Conservation (phyloP, 2,113 vertebrate species). For the cattle (Bos taurus) region DNA sequence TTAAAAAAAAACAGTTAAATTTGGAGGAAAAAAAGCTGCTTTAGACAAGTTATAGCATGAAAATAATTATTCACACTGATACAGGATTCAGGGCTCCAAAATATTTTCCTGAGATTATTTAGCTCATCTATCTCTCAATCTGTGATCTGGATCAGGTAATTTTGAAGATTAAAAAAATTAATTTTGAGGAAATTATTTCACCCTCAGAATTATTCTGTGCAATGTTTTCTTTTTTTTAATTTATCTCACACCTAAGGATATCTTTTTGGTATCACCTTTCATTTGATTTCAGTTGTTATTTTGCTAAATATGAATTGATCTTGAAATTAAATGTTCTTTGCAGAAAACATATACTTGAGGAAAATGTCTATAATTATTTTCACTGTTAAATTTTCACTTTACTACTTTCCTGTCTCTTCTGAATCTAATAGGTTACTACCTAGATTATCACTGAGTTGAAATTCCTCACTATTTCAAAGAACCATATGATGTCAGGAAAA, state of each 20-base stretch:
- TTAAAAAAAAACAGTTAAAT: not conserved
- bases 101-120: not conserved
- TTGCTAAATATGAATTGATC: not conserved
- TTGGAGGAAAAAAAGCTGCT: not conserved
- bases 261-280: not conserved
- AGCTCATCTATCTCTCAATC: not conserved
- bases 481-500: not conserved
- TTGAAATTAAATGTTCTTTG: not conserved
- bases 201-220: not conserved
- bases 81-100: not conserved
- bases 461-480: not conserved
- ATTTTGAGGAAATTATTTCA: not conserved
- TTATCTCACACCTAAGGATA: not conserved
- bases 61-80: not conserved
- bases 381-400: not conserved
- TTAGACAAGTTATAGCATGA: not conserved
- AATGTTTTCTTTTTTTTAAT: not conserved
- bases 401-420: not conserved
- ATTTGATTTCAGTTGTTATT: not conserved
- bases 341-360: not conserved
- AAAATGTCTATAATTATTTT: not conserved
- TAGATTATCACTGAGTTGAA: not conserved
- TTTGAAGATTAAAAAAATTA: not conserved
- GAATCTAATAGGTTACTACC: not conserved
- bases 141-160: not conserved